Conservation (phyloP, 2,888 invertebrate species). For the Kuschelorhynchus macadamiae region DNA sequence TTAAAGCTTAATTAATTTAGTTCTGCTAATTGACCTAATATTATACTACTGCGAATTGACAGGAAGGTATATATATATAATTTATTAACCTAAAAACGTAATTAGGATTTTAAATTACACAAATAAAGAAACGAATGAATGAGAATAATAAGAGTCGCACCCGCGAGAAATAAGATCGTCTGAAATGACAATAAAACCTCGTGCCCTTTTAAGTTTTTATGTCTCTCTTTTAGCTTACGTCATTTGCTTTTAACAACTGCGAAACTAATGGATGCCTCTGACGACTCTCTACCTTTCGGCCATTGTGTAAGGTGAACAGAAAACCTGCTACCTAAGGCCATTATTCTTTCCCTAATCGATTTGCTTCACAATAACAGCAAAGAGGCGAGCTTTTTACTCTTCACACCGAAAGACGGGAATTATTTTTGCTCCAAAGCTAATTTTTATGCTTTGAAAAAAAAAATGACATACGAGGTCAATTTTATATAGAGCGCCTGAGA, state of each 20-base stretch:
- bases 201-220: slow-evolving; percentile 63
- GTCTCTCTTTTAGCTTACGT: slow-evolving; percentile 62
- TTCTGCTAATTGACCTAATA: too few species aligned
- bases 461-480: too few species aligned
- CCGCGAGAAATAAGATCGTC: slow-evolving; percentile 50
- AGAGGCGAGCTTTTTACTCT: slow-evolving; percentile 54
- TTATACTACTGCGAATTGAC: too few species aligned
- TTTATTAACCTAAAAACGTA: too few species aligned
- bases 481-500: too few species aligned
- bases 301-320: slow-evolving; percentile 62
- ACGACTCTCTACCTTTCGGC: slow-evolving; percentile 62
- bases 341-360: slow-evolving; percentile 64
- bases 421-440: slow-evolving; percentile 35
- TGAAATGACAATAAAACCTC: slow-evolving; percentile 64
- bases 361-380: slow-evolving; percentile 56
- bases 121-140: slow-evolving; percentile 55
- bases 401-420: slow-evolving; percentile 17
- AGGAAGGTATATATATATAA: too few species aligned
- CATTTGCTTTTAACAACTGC: slow-evolving; percentile 67
- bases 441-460: slow-evolving; percentile 17
- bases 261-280: slow-evolving; percentile 67
- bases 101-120: neutral
- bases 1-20: too few species aligned
- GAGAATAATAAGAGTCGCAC: slow-evolving; percentile 35
- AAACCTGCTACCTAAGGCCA: slow-evolving; percentile 63